phyloP scores from a whole-genome alignment of 2,113 vertebrate genomes.

The Bubo blakistoni region DNA sequence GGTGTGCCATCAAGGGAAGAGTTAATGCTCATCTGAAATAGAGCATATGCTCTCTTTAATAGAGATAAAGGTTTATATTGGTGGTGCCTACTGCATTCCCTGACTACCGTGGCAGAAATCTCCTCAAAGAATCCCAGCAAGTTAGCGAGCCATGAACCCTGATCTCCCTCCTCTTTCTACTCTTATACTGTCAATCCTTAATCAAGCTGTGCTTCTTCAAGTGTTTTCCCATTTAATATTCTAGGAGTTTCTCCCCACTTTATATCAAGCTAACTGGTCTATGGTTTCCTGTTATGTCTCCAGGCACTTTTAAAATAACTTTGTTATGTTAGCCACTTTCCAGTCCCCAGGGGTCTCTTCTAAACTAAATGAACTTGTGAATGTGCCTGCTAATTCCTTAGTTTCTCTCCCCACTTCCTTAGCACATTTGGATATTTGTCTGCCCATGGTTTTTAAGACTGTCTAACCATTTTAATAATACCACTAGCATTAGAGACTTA shows the following conservation, averaged over 20 bases:
- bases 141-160: neutral
- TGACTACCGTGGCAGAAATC: neutral
- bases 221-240: constrained; percentile 58
- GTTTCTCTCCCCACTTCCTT: constrained; percentile 35
- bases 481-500: neutral
- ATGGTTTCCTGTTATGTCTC: constrained; percentile 57
- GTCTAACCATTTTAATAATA: constrained; percentile 26
- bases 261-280: constrained; percentile 53
- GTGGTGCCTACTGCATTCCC: neutral
- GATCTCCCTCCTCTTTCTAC: neutral
- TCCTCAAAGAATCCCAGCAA: constrained; percentile 21
- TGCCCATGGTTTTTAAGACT: constrained; percentile 21
- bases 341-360: constrained; percentile 60
- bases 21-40: neutral
- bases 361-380: constrained; percentile 65
- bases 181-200: constrained; percentile 41
- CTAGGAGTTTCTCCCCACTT: constrained; percentile 51
- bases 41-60: neutral
- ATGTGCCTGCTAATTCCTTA: constrained; percentile 61
- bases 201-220: constrained; percentile 66
- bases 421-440: constrained; percentile 16
- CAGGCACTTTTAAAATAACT: constrained; percentile 57
- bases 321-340: constrained; percentile 44
- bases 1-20: neutral
- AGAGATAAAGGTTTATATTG: neutral